Evolutionary conservation across 1,140 invertebrate genomes (phyloP).

Genomic region (Zaprionus ghesquierei): DNA sequence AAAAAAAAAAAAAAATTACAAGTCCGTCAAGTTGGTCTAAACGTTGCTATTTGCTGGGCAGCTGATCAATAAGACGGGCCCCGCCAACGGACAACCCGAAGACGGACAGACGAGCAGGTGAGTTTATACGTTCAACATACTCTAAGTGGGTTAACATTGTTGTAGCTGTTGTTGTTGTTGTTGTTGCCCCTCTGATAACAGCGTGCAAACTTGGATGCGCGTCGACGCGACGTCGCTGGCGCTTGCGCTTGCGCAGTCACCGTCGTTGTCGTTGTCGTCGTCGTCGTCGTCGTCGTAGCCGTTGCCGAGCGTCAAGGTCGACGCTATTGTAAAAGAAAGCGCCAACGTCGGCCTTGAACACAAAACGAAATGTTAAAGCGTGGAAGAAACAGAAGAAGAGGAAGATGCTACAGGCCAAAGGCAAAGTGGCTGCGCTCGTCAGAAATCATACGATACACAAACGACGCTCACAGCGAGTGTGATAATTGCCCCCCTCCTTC

Average conservation of each 20-base stretch:
- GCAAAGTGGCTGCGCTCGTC: conserved; percentile 7
- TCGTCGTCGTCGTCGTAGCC: conserved; percentile 34
- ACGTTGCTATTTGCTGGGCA: conserved; percentile 50
- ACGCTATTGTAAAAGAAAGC: conserved; percentile 79
- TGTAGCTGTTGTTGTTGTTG: conserved; percentile 6
- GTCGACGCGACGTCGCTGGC: neutral
- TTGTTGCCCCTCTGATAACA: conserved; percentile 63
- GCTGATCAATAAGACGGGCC: conserved; percentile 55
- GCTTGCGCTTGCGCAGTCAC: conserved; percentile 10
- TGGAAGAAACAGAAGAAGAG: conserved; percentile 26
- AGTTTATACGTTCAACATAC: conserved; percentile 68
- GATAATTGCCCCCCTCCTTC: conserved; percentile 30
- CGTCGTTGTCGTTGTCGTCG: neutral
- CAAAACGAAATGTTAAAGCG: conserved; percentile 65
- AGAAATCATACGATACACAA: conserved; percentile 26
- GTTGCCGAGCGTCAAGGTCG: conserved; percentile 65
- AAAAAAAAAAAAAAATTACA: conserved; percentile 32
- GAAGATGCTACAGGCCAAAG: neutral
- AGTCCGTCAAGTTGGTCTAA: conserved; percentile 41
- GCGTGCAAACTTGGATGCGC: conserved; percentile 28
- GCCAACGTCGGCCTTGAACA: conserved; percentile 75
- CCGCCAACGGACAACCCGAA: neutral
- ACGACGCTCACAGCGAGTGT: neutral
- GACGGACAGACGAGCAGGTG: conserved; percentile 9
- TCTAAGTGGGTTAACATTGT: conserved; percentile 65